A percentile compares a stretch with the other conserved stretches of the same genome.
phyloP scores from a whole-genome alignment of 2,113 vertebrate genomes.

The Pantherophis guttatus region DNA sequence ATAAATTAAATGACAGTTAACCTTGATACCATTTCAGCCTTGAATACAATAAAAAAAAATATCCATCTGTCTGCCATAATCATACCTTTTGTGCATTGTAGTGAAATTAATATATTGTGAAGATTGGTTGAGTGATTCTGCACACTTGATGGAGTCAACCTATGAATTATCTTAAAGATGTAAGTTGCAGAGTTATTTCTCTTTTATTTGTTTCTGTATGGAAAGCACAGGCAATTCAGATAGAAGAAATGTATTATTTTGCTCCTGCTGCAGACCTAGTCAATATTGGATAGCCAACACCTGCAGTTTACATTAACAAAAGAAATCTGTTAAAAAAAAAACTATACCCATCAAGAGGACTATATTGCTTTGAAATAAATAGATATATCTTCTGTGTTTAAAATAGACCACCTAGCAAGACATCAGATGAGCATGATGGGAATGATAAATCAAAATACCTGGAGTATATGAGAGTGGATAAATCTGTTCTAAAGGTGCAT shows the following conservation, averaged over 20 bases:
- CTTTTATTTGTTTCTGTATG: not conserved
- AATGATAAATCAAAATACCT: not conserved
- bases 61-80: not conserved
- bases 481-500: not conserved
- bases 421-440: not conserved
- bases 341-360: not conserved
- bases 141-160: not conserved
- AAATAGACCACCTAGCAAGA: not conserved
- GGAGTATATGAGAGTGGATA: not conserved
- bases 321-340: not conserved
- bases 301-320: not conserved
- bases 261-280: not conserved
- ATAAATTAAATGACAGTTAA: not conserved
- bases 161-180: not conserved
- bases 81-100: conserved; percentile 11
- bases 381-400: not conserved
- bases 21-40: not conserved
- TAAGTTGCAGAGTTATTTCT: not conserved
- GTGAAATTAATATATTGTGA: conserved; percentile 23
- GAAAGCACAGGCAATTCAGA: not conserved
- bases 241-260: not conserved
- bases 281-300: not conserved
- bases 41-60: not conserved
- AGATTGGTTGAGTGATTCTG: not conserved
- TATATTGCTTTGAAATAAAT: not conserved